A percentile compares a stretch with the other conserved stretches of the same genome.
These are phyloP conservation scores for Melieria omissa DNA, from an alignment of 2,888 invertebrate species.

Conservation along the genomic window DNA sequence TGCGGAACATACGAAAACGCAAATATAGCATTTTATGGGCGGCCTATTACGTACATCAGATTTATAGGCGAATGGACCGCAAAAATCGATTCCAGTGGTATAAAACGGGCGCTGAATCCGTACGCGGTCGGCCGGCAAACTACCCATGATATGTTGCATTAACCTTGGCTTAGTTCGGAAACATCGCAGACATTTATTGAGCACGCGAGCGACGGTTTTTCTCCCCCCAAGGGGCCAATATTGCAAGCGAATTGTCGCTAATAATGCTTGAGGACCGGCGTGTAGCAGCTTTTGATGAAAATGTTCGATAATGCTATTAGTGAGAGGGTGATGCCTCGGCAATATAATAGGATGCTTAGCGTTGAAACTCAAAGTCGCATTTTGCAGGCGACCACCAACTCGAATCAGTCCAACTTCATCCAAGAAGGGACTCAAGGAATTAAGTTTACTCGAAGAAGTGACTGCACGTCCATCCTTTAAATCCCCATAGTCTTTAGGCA, in stretches of 20 bases:
- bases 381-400: constrained; percentile 21
- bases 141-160: constrained; percentile 40
- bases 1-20: constrained; percentile 3
- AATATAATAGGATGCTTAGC: constrained; percentile 18
- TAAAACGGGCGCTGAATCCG: constrained; percentile 25
- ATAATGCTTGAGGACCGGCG: constrained; percentile 12
- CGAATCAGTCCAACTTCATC: constrained; percentile 18
- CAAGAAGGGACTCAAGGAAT: constrained; percentile 18
- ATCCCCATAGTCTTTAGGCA: constrained; percentile 6
- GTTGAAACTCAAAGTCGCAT: constrained; percentile 7
- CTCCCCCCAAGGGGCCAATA: constrained; percentile 19
- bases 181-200: constrained; percentile 32
- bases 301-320: constrained; percentile 10
- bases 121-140: constrained; percentile 27
- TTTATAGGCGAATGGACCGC: constrained; percentile 37
- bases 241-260: constrained; percentile 2
- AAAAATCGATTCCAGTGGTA: constrained; percentile 37
- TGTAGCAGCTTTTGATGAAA: constrained; percentile 17
- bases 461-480: not conserved
- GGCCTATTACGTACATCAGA: constrained; percentile 28
- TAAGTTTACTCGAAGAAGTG: constrained; percentile 2
- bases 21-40: constrained; percentile 14
- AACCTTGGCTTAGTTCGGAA: constrained; percentile 33
- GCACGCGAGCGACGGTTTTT: constrained; percentile 8
- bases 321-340: constrained; percentile 17